Base-by-base conservation (phyloP, 2,113 vertebrate species). In the Amblyopsis rosae region DNA sequence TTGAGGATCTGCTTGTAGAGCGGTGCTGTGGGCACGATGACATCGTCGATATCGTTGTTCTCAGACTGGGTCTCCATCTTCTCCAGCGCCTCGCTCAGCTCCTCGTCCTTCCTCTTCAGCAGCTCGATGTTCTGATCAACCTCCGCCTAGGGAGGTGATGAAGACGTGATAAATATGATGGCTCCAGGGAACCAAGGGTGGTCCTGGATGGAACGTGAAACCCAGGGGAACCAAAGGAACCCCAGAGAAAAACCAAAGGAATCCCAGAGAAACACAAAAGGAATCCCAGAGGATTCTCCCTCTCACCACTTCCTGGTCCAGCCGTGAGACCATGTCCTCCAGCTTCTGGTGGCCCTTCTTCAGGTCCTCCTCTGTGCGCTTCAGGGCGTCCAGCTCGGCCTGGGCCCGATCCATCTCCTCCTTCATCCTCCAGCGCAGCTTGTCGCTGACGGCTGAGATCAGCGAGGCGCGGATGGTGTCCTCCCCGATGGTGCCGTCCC, bases 61-160 rank as follows among this genome's bases (percentile, higher is more conserved):
- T 99, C 96, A 1, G 97, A 95, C n/a, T 99, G 97, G 89, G 92
- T 98, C 92, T 99, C 97, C 96, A 99, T 99, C 89, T 98, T 99
- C 90, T 99, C 97, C 89, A 99, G 89, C 62, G 96, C 96, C 75
- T 95, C 94, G 32, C 94, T 98, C 72, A 99, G 93, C 88, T 99
- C 98, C 79, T 99, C 97, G 49, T 99, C 97, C 84, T 98, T 99
- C 82, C 94, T 97, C 90, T 96, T 97, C 72, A 99, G 93, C 75
- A 98, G 93, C 75, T 98, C 96, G 26, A 99, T 99, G 87, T 98
- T 99, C 83, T 94, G 93, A 91, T 99, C 96, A 63, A 99, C 98
- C 71, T 99, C 98, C 83, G 94, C 82, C 98, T 99, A 79, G 76
- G 65, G 73, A 19, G 12, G 8, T 3, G n/a, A 4, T 16, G 50